phyloP scores from a whole-genome alignment of 2,113 vertebrate species.

The Falco punctatus region DNA sequence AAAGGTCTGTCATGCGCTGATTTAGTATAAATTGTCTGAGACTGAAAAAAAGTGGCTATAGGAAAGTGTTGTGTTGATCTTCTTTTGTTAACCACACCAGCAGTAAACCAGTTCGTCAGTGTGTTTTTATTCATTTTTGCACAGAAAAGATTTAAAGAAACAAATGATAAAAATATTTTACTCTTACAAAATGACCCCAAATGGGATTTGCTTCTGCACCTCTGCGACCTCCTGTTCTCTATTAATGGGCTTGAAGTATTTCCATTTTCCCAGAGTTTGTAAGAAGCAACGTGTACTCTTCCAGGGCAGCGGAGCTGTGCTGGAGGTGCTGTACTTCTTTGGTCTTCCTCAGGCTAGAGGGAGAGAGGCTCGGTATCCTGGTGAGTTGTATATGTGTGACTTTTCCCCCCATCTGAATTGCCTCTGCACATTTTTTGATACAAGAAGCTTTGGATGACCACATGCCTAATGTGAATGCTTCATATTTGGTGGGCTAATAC shows the following conservation, averaged over 20 bases:
- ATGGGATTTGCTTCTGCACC: not conserved
- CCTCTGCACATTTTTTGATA: not conserved
- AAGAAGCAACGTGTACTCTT: not conserved
- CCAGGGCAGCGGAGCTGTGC: not conserved
- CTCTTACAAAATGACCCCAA: not conserved
- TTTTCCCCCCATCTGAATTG: not conserved
- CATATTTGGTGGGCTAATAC: not conserved
- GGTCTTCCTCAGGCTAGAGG: not conserved
- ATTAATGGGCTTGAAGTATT: not conserved
- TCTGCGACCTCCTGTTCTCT: not conserved
- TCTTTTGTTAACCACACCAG: not conserved
- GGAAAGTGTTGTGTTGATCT: not conserved
- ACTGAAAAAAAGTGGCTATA: not conserved
- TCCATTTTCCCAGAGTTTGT: not conserved
- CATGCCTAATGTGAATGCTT: not conserved
- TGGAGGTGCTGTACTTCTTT: not conserved
- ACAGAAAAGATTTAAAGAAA: not conserved
- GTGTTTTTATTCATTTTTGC: conserved; percentile 1
- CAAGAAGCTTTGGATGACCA: not conserved
- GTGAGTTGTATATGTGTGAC: rapidly evolving
- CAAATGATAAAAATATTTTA: not conserved
- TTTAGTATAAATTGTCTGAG: not conserved
- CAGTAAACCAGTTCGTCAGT: conserved; percentile 12
- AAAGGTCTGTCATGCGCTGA: not conserved
- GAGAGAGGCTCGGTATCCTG: not conserved